Percentiles rank a stretch among this genome's conserved stretches.
Conservation (phyloP, 2,113 vertebrate genomes). For the Suncus etruscus region DNA sequence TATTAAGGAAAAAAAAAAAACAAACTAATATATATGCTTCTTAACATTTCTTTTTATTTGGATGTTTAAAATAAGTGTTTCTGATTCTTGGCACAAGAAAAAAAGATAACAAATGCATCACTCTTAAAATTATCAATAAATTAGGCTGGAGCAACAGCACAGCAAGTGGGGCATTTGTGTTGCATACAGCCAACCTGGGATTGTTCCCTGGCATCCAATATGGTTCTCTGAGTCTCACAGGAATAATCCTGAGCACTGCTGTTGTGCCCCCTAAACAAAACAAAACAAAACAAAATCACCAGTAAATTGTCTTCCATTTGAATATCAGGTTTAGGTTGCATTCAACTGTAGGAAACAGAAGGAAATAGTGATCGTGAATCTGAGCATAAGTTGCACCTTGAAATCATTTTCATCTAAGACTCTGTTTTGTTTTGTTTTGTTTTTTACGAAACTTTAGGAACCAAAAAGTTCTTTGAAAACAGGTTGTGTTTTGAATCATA, state of each 20-base stretch:
- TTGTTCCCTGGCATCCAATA: too few species aligned
- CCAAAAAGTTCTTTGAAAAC: constrained; percentile 46
- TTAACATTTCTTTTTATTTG: constrained; percentile 41
- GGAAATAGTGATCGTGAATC: constrained; percentile 47
- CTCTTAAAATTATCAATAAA: background rate
- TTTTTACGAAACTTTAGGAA: background rate
- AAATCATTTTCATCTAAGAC: constrained; percentile 28
- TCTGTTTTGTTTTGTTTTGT: too few species aligned
- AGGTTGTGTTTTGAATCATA: constrained; percentile 10
- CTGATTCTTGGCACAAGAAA: background rate
- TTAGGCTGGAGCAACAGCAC: background rate
- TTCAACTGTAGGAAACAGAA: background rate
- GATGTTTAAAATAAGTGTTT: constrained; percentile 35
- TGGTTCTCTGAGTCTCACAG: too few species aligned
- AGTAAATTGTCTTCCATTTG: background rate
- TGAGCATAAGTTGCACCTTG: constrained; percentile 15
- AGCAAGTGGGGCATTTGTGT: too few species aligned
- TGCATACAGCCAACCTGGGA: too few species aligned
- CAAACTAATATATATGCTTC: background rate
- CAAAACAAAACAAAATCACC: background rate
- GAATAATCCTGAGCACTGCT: too few species aligned
- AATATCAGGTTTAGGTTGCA: background rate
- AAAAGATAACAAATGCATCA: background rate
- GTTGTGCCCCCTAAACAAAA: too few species aligned
- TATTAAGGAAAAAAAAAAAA: background rate